Conservation (phyloP, 2,888 invertebrate genomes). For the Prosapia bicincta region DNA sequence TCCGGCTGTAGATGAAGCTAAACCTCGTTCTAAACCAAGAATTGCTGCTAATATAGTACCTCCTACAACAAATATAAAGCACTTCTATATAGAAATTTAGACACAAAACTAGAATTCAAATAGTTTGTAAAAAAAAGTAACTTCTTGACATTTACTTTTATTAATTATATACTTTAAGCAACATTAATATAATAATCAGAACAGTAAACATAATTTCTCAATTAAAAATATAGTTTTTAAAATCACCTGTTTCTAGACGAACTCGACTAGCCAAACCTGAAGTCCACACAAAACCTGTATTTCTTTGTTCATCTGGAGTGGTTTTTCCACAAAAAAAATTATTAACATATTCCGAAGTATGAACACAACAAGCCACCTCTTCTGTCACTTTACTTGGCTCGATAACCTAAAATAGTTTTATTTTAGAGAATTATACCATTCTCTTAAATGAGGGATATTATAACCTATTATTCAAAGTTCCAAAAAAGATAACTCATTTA, state of each 20-base stretch:
- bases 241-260: slow-evolving; percentile 41
- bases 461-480: no score
- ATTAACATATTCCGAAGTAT: slow-evolving; percentile 38
- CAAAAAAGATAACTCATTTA: no score
- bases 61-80: slow-evolving; percentile 33
- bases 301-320: slow-evolving; percentile 39
- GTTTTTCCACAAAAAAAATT: slow-evolving; percentile 41
- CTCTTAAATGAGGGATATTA: no score
- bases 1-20: slow-evolving; percentile 44
- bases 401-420: slow-evolving; percentile 31
- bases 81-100: no score
- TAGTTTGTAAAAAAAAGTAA: no score
- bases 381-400: slow-evolving; percentile 30
- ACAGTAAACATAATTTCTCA: no score
- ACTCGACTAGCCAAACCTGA: slow-evolving; percentile 41
- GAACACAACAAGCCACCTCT: slow-evolving; percentile 29
- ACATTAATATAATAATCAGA: no score
- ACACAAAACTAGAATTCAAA: no score
- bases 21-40: slow-evolving; percentile 40
- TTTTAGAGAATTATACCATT: no score
- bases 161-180: no score
- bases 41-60: slow-evolving; percentile 41
- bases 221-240: no score
- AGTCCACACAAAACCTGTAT: slow-evolving; percentile 42
- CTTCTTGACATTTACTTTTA: no score